A percentile compares a stretch with the other conserved stretches of the same genome.
Conservation (phyloP, 2,113 vertebrate species). For the Takifugu flavidus region DNA sequence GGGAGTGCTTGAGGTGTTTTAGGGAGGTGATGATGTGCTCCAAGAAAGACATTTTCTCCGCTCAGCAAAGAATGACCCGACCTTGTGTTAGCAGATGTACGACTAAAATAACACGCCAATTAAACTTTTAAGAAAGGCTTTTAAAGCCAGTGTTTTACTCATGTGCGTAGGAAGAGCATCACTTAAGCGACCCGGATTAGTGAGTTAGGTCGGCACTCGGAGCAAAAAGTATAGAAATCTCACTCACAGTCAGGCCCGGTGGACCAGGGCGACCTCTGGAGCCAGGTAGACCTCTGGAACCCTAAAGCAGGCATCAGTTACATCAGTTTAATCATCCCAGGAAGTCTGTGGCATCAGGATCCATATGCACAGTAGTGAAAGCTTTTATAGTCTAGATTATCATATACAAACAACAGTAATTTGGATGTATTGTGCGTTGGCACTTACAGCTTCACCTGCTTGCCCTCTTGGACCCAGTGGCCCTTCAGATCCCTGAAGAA, state of each 20-base stretch:
- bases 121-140: not conserved
- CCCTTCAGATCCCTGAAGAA: slow-evolving; percentile 68
- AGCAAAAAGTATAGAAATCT: slow-evolving; percentile 8
- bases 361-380: too few relatives aligned
- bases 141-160: not conserved
- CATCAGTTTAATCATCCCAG: not conserved
- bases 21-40: slow-evolving; percentile 2
- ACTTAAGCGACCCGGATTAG: too few relatives aligned
- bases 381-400: too few relatives aligned
- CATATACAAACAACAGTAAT: not conserved
- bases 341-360: too few relatives aligned
- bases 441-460: slow-evolving; percentile 74
- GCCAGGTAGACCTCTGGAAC: slow-evolving; percentile 80
- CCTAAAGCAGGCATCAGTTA: slow-evolving; percentile 57
- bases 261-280: slow-evolving; percentile 78
- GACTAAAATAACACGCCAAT: slow-evolving; percentile 7
- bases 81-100: slow-evolving; percentile 28
- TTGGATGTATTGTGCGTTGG: not conserved
- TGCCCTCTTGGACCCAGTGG: slow-evolving; percentile 74
- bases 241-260: slow-evolving; percentile 76
- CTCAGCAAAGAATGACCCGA: slow-evolving; percentile 33
- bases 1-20: slow-evolving; percentile 13
- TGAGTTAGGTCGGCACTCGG: too few relatives aligned
- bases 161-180: too few relatives aligned
- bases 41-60: slow-evolving; percentile 12